Base-by-base conservation (phyloP, 30 jellyfish, hydroid and myxozoan species). In the Rhopilema esculentum region DNA sequence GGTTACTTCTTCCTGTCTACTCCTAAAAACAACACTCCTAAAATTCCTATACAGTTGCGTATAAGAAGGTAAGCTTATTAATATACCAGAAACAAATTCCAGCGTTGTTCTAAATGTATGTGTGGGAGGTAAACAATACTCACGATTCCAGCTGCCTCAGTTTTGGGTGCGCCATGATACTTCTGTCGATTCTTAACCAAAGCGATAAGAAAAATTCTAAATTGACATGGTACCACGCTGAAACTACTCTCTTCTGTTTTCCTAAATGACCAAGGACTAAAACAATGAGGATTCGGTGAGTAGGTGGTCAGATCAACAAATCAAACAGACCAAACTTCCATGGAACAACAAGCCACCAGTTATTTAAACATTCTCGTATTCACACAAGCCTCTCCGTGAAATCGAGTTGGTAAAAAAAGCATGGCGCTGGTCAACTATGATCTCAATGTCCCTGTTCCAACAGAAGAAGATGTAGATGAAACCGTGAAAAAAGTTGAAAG, bases 61-160 rank as follows among this genome's bases (percentile, higher is more conserved):
- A n/a, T n/a, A n/a, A n/a, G n/a, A 40, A 2, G 57, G 12, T 2
- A 40, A 40, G 57, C 12, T 40, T 40, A 40, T 40, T 40, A 40
- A 40, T n/a, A n/a, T n/a, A n/a, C n/a, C n/a, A 12, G 57, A 40
- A 6, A 40, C 57, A 12, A 40, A 12, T 40, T 40, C 9, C 57
- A 40, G 6, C 12, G 9, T 40, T 2, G 53, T 16, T 12, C 29
- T 27, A 30, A 50, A 50, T 8, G 48, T 7, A 31, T 48, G 74
- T 15, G 21, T 30, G 66, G 69, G 57, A 25, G 26, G 8, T 16
- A 69, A 69, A 73, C 33, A 53, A 15, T 49, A 83, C 92, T 61
- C 66, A 83, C 92, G 96, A 69, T 49, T 87, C 96, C 90, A 87
- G 90, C 90, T 87, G 96, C 84, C 79, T 87, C 82, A 87, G 61